Conservation (phyloP, 2,113 vertebrate genomes). For the Neolamprologus devosi region DNA sequence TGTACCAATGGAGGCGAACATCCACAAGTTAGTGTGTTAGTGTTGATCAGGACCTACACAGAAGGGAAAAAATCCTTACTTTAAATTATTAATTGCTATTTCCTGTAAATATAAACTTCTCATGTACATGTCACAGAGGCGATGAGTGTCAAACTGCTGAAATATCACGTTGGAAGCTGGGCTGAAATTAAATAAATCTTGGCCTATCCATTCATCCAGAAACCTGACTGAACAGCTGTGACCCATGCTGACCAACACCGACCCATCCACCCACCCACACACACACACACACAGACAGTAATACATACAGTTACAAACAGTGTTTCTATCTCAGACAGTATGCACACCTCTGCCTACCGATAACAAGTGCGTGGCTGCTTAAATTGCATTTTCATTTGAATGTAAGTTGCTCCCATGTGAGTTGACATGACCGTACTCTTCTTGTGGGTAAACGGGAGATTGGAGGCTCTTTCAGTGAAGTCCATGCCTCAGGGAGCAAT, state of each 20-base stretch:
- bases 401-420: constrained; percentile 27
- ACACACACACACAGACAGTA: neutral
- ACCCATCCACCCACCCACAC: fast-evolving
- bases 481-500: neutral
- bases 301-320: neutral
- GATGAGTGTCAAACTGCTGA: neutral
- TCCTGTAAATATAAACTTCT: neutral
- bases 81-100: neutral
- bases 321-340: neutral
- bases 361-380: constrained; percentile 6
- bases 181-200: constrained; percentile 20
- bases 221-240: constrained; percentile 54
- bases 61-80: neutral
- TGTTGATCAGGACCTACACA: neutral
- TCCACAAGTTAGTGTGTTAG: neutral
- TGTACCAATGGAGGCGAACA: neutral
- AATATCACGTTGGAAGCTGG: neutral
- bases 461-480: neutral
- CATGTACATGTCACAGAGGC: neutral
- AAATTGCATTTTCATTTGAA: constrained; percentile 39
- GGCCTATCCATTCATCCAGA: neutral
- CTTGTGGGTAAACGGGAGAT: constrained; percentile 25
- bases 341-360: constrained; percentile 2
- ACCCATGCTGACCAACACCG: neutral
- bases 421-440: constrained; percentile 21